Base-by-base conservation (phyloP, 1,140 invertebrate genomes). In the Neodiprion fabricii region DNA sequence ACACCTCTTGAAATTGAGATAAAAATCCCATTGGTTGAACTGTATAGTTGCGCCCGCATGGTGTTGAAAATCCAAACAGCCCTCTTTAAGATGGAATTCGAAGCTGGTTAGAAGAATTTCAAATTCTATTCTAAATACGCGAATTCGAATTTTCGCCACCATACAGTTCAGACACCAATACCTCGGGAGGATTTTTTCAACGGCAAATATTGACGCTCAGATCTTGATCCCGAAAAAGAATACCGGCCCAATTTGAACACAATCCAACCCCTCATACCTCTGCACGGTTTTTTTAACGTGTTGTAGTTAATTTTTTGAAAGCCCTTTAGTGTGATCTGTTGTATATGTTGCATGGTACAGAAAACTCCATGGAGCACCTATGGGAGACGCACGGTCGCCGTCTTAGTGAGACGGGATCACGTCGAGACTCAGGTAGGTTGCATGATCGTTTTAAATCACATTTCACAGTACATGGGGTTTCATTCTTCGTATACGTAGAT, bases 371-470 rank as follows among this genome's bases (percentile, higher is more conserved):
- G 91, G 92, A 93, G 85, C 90, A 90, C 78, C 89, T 93, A 72
- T 93, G 92, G 91, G 92, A 93, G 84, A 90, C 89, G 83, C 91
- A 92, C 77, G 90, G 91, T 72, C 91, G 91, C 78, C 90, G 91
- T 81, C 89, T 93, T 80, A 93, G 91, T 87, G 92, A 94, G 85
- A 92, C 92, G 78, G 92, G 92, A 79, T 88, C 93, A 70, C 90
- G 92, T 80, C 89, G 92, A 85, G 91, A 91, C 80, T 93, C 93
- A 91, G 93, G 93, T 94, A 91, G 87, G 89, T 85, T 79, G 70
- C 47, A 67, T 65, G 28, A 40, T 40, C 5, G 5, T 40, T 40
- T 40, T 40, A 40, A 40, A 3, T 40, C 28, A 40, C 28, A 40
- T 40, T 40, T 40, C 28, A 40, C 28, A 40, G 28, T 40, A 5